Evolutionary conservation across 2,797 vertebrate species (phyloP), one percentile per base, ranked within the genome.

Genomic region (Chanos chanos): DNA sequence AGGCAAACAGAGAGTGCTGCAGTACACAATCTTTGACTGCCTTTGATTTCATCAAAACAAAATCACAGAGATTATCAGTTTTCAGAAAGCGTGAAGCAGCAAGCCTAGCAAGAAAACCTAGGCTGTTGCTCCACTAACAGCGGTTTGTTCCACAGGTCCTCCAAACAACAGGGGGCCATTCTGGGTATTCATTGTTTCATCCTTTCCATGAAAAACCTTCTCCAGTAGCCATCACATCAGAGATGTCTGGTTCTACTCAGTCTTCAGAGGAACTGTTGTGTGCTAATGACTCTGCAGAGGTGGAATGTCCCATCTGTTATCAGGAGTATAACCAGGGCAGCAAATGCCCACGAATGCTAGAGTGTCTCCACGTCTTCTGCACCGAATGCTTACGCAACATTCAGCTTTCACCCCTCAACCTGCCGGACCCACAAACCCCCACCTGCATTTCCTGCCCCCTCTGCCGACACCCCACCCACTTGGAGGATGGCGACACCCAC

Each of bases 241-340:
- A 65, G 33, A 64, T 70, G 28, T 73, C 57, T 36, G 66, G 63
- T 16, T 40, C 71, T 67, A 60, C 53, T 4, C 62, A 24, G 59
- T 39, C 50, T 48, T 60, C 69, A 33, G 64, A 59, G 6, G 43
- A 47, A 25, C 44, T 25, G 2, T 31, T 72, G 27, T 7, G 30
- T 15, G 24, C 72, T 1, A 78, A 66, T 57, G 88, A 88, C 12
- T 66, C 80, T 10, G 68, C 80, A 41, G 89, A 91, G 50, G 76
- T 85, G 57, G 89, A 91, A 53, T 91, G 89, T 62, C 86, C 89
- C 70, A 83, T 91, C 54, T 91, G 90, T 72, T 91, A 90, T 73
- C 90, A 90, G 59, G 88, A 90, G 25, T 91, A 89, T 57, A 86
- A 91, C 82, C 85, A 83, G 68, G 72, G 69, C 59, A 82, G 72